A percentile compares a stretch with the other conserved stretches of the same genome.
phyloP scores from a whole-genome alignment of 2,113 vertebrate species.

The Anguilla rostrata region DNA sequence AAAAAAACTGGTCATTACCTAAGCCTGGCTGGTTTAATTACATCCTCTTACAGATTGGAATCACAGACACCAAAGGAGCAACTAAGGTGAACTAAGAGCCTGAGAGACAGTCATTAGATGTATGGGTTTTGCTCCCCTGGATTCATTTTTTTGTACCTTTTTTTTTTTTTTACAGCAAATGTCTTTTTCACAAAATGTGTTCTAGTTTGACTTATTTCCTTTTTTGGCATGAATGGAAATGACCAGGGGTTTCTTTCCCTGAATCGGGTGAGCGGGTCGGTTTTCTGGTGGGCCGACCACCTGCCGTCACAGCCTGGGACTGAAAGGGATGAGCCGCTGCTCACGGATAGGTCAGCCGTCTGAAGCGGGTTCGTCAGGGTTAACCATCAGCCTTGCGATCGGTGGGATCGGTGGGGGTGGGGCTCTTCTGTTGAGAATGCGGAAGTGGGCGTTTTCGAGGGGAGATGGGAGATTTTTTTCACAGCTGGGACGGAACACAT shows the following conservation, averaged over 20 bases:
- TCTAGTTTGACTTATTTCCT: constrained; percentile 33
- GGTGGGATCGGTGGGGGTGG: too few relatives aligned
- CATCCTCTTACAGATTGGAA: constrained; percentile 66
- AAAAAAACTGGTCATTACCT: too few relatives aligned
- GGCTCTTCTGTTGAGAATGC: neutral
- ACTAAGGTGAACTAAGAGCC: constrained; percentile 52
- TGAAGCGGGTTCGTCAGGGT: neutral
- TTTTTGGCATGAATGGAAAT: constrained; percentile 84
- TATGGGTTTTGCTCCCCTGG: constrained; percentile 36
- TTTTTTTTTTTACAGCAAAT: neutral
- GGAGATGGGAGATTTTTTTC: constrained; percentile 42
- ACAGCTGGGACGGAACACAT: constrained; percentile 57
- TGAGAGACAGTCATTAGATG: constrained; percentile 68
- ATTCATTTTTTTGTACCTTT: neutral
- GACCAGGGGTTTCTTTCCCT: constrained; percentile 81
- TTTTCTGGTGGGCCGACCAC: constrained; percentile 11
- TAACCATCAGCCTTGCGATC: neutral
- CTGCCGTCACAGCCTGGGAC: neutral
- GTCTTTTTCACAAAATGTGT: constrained; percentile 12
- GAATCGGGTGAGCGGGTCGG: constrained; percentile 79
- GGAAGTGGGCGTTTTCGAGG: constrained; percentile 32
- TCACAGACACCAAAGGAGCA: constrained; percentile 63
- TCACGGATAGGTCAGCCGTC: neutral
- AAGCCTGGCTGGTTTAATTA: constrained; percentile 65
- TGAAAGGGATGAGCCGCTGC: too few relatives aligned